Percentiles rank a stretch among this genome's conserved stretches.
Conservation (phyloP, 53 echinoderm and acorn worm genomes). For the Paracentrotus lividus region DNA sequence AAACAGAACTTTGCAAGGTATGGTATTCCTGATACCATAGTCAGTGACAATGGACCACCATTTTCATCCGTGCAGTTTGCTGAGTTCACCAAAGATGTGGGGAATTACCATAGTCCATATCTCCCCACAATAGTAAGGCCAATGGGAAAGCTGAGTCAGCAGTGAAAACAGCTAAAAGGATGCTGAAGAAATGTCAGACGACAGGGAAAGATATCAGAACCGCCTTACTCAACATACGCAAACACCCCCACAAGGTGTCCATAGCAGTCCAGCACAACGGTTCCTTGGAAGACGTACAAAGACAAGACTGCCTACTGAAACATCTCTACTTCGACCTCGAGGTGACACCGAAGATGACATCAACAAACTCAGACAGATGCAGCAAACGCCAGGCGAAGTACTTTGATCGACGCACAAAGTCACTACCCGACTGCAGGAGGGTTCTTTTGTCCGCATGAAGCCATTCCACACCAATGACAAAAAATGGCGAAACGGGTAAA, state of each 20-base stretch:
- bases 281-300: neutral
- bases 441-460: slow-evolving; percentile 51
- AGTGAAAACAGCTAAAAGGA: neutral
- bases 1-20: neutral
- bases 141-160: slow-evolving; percentile 36
- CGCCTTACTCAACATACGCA: neutral
- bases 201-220: neutral
- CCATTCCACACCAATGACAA: slow-evolving; percentile 8
- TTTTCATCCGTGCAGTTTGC: slow-evolving; percentile 67
- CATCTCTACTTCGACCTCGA: neutral
- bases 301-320: neutral
- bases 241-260: neutral
- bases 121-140: neutral
- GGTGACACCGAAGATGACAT: neutral
- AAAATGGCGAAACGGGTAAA: neutral
- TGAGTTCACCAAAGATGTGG: slow-evolving; percentile 31
- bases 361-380: too few relatives aligned
- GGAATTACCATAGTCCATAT: neutral
- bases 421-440: neutral
- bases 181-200: slow-evolving; percentile 40
- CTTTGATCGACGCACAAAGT: neutral
- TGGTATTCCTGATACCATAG: neutral
- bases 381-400: slow-evolving; percentile 13
- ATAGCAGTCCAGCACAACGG: neutral
- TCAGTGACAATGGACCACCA: slow-evolving; percentile 70